Conservation (phyloP, 2,113 vertebrate species). For the Mixornis gularis region DNA sequence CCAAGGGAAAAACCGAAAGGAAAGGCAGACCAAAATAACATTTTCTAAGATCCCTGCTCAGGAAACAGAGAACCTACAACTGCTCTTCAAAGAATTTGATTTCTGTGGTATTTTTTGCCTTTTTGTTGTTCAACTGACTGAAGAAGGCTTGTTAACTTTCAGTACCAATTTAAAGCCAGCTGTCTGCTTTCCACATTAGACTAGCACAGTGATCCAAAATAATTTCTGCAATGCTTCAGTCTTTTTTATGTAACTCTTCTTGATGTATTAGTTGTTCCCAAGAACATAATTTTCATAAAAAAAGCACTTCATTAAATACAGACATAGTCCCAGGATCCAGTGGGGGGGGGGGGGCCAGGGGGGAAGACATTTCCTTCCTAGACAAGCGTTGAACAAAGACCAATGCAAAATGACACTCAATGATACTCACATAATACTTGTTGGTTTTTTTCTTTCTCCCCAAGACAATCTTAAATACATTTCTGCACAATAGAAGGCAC, state of each 20-base stretch:
- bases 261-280: background rate
- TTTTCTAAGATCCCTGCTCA: background rate
- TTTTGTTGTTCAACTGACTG: background rate
- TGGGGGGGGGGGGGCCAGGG: accelerated
- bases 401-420: background rate
- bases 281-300: background rate
- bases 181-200: background rate
- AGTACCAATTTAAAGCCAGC: background rate
- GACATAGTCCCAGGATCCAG: background rate
- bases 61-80: background rate
- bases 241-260: background rate
- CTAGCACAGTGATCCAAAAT: background rate
- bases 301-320: background rate
- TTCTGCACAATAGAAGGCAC: background rate
- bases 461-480: background rate
- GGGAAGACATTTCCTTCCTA: background rate
- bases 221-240: background rate
- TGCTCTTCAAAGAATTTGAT: background rate
- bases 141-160: background rate
- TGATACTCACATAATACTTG: background rate
- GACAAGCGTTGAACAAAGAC: background rate
- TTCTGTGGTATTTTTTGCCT: background rate
- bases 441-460: accelerated
- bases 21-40: background rate
- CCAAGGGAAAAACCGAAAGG: background rate